phyloP scores from a whole-genome alignment of 2,113 vertebrate species.

The Trochalopteron elliotii region DNA sequence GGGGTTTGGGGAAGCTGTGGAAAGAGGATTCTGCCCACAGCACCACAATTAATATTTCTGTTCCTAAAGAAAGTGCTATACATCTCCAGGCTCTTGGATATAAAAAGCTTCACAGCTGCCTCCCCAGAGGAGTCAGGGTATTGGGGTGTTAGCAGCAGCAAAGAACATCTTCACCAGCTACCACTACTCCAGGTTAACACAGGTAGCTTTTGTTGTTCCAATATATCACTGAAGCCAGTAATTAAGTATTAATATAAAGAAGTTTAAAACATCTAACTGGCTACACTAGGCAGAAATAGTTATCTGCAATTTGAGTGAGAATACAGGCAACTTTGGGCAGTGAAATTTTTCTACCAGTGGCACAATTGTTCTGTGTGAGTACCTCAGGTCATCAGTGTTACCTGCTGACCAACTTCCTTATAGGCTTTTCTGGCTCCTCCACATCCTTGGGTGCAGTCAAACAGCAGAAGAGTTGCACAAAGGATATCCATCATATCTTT shows the following conservation, averaged over 20 bases:
- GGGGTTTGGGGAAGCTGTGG: not conserved
- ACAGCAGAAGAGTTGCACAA: not conserved
- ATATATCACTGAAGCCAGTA: not conserved
- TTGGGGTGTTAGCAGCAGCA: not conserved
- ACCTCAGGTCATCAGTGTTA: not conserved
- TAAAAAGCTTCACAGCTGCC: not conserved
- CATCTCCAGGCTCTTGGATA: not conserved
- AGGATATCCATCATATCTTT: constrained; percentile 61
- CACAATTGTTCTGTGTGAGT: not conserved
- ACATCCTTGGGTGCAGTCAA: not conserved
- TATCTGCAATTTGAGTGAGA: not conserved
- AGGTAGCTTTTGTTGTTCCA: not conserved
- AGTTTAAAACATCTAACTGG: not conserved
- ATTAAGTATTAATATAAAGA: not conserved
- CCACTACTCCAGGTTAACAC: not conserved
- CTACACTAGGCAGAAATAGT: not conserved
- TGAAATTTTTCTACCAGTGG: not conserved
- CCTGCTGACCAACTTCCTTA: not conserved
- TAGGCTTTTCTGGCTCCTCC: not conserved
- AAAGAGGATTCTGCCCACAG: not conserved
- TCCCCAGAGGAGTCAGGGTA: not conserved
- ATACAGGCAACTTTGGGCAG: not conserved
- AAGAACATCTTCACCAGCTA: not conserved
- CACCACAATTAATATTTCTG: not conserved
- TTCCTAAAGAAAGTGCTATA: not conserved